These are phyloP conservation scores for Germaria angustata DNA, from an alignment of 2,888 invertebrate genomes.

Conservation along the genomic window DNA sequence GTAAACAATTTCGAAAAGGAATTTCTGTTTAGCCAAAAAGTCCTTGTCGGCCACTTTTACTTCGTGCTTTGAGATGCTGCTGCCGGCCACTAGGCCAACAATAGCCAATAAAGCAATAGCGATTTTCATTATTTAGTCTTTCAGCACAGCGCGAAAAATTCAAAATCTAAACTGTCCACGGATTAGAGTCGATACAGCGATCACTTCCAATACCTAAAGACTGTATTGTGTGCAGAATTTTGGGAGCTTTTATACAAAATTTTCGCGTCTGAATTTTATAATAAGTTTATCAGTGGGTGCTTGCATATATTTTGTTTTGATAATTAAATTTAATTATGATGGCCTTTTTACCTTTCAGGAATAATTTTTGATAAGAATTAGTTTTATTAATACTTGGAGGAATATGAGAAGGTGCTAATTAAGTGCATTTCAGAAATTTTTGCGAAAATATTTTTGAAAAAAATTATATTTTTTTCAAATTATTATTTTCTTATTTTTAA, in stretches of 20 bases:
- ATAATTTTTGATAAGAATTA: slow-evolving; percentile 21
- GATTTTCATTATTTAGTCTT: slow-evolving; percentile 72
- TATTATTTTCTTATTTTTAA: no score
- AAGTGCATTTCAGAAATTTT: no score
- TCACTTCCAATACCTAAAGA: slow-evolving; percentile 73
- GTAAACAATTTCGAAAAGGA: slow-evolving; percentile 69
- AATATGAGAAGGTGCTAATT: no score
- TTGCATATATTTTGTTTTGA: not conserved
- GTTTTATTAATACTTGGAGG: no score
- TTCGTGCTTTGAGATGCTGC: slow-evolving; percentile 37
- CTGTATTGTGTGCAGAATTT: slow-evolving; percentile 53
- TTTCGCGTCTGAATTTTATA: slow-evolving; percentile 34
- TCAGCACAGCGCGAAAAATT: not conserved
- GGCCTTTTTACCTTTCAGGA: slow-evolving; percentile 13
- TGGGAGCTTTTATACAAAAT: slow-evolving; percentile 53
- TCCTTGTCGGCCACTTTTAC: slow-evolving; percentile 68
- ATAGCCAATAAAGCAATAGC: slow-evolving; percentile 74
- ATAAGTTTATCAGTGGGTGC: not conserved
- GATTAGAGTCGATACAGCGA: slow-evolving; percentile 58
- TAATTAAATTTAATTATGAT: not conserved
- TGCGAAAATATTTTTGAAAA: no score
- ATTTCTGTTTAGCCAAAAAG: slow-evolving; percentile 69
- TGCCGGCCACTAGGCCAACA: slow-evolving; percentile 72
- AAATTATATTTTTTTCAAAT: no score
- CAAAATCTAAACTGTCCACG: slow-evolving; percentile 67